A percentile compares a stretch with the other conserved stretches of the same genome.
phyloP scores from a whole-genome alignment of 2,797 vertebrate genomes.

The Cephalopachus bancanus region DNA sequence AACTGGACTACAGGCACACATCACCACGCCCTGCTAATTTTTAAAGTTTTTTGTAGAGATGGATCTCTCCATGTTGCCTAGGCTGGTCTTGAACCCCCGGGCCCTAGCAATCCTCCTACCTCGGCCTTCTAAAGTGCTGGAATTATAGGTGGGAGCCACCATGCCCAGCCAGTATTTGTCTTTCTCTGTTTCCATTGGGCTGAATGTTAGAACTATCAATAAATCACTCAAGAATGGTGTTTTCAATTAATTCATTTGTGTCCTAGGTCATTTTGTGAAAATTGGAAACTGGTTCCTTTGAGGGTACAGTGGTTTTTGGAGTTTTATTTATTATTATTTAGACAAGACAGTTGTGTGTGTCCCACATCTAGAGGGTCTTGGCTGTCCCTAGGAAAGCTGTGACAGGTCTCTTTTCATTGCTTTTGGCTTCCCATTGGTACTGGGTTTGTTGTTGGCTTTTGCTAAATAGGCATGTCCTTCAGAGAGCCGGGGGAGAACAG shows the following conservation, averaged over 20 bases:
- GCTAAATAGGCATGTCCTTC: not conserved
- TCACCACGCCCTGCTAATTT: no score
- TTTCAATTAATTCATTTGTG: not conserved
- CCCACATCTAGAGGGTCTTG: not conserved
- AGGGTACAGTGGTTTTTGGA: not conserved
- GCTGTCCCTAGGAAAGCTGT: not conserved
- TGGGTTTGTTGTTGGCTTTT: not conserved
- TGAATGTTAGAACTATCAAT: not conserved
- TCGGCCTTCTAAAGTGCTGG: no score
- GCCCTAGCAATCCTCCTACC: no score
- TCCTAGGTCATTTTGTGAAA: not conserved
- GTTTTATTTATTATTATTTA: not conserved
- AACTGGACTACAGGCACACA: no score
- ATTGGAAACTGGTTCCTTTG: not conserved
- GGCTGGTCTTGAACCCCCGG: no score
- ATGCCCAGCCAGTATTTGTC: no score
- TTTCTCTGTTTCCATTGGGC: fast-evolving
- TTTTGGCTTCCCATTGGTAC: not conserved
- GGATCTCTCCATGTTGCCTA: no score
- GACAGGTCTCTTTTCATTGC: not conserved
- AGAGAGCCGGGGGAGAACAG: not conserved
- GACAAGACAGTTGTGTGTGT: not conserved
- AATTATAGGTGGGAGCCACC: no score
- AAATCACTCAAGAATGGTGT: not conserved
- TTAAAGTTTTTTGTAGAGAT: no score